Evolutionary conservation across 2,888 invertebrate genomes (phyloP).

Genomic region (Pasiphila rectangulata): DNA sequence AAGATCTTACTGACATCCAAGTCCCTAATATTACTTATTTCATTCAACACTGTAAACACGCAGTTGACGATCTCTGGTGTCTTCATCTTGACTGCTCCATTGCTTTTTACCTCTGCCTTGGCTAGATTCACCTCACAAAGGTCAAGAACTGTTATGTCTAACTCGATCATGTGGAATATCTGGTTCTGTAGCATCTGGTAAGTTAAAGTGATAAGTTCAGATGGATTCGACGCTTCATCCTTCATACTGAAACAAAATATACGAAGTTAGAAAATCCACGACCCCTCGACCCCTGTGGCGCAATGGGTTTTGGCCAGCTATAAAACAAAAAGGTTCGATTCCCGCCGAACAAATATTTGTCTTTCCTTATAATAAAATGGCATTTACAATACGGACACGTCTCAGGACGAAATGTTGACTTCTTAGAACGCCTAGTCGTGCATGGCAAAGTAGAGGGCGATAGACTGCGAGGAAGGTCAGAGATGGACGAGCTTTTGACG

Average conservation of each 20-base stretch:
- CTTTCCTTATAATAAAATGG: too few species aligned
- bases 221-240: slow-evolving; percentile 45
- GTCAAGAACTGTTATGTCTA: slow-evolving; percentile 62
- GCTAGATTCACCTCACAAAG: slow-evolving; percentile 59
- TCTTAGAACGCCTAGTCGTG: too few species aligned
- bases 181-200: slow-evolving; percentile 66
- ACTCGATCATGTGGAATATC: slow-evolving; percentile 51
- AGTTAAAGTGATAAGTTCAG: slow-evolving; percentile 50
- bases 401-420: too few species aligned
- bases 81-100: slow-evolving; percentile 66
- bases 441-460: too few species aligned
- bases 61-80: slow-evolving; percentile 64
- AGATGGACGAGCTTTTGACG: too few species aligned
- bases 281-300: too few species aligned
- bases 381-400: too few species aligned
- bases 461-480: too few species aligned
- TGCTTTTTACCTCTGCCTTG: slow-evolving; percentile 61
- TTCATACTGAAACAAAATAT: slow-evolving; percentile 58
- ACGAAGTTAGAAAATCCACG: too few species aligned
- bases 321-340: too few species aligned
- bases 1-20: slow-evolving; percentile 27
- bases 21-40: slow-evolving; percentile 40
- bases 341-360: too few species aligned
- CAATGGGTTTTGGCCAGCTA: too few species aligned
- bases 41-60: slow-evolving; percentile 64